These are phyloP conservation scores for Stichopus horrens DNA, from an alignment of 53 echinoderm and acorn worm genomes.

Conservation along the genomic window DNA sequence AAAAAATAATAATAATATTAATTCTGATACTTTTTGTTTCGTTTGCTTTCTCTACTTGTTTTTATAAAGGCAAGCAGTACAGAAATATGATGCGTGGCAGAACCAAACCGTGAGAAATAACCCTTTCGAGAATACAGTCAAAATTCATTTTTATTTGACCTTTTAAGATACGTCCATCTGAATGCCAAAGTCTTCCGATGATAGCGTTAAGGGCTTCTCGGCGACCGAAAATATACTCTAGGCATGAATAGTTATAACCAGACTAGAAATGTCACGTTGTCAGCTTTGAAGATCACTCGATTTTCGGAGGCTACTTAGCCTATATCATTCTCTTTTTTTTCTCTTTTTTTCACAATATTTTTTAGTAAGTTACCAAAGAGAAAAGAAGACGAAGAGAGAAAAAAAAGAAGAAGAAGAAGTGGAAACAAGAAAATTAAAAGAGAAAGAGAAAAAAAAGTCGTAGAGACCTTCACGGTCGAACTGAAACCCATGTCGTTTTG, in stretches of 20 bases:
- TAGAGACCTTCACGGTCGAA: neutral
- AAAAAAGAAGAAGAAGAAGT: neutral
- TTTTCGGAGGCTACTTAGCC: neutral
- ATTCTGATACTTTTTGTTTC: too few species aligned
- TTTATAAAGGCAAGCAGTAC: neutral
- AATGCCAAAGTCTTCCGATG: neutral
- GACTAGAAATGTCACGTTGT: neutral
- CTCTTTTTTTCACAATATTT: neutral
- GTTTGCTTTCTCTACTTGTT: neutral
- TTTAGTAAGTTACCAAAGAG: neutral
- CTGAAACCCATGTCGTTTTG: neutral
- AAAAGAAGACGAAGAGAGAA: neutral
- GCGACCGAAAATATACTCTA: neutral
- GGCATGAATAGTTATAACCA: neutral
- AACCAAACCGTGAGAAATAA: neutral
- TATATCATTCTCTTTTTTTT: neutral
- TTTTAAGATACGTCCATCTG: neutral
- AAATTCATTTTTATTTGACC: slow-evolving; percentile 1
- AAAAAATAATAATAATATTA: too few species aligned
- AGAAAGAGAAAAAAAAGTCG: neutral
- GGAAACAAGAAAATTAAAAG: neutral
- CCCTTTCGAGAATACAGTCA: neutral
- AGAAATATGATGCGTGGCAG: neutral
- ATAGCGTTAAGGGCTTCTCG: neutral
- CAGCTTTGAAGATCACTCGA: neutral